Conservation (phyloP, 2,888 invertebrate species). For the Coelinius sp. region DNA sequence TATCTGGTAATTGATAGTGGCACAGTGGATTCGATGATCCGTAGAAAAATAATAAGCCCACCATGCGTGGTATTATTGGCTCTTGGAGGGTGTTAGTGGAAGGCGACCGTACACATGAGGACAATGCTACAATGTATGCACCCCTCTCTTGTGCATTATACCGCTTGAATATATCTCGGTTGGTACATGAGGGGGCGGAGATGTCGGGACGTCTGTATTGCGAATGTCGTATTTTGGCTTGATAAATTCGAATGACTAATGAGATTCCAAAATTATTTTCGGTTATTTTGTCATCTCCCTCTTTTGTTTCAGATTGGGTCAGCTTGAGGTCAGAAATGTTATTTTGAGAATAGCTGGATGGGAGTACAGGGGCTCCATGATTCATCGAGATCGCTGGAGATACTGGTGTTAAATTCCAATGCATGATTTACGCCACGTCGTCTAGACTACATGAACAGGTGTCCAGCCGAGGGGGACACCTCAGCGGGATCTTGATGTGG, state of each 20-base stretch:
- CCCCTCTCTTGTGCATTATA: conserved; percentile 51
- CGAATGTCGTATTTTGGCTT: background rate
- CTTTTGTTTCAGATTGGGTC: no score
- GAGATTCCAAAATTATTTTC: background rate
- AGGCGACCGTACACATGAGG: conserved; percentile 23
- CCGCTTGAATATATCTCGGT: conserved; percentile 16
- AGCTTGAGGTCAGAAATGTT: background rate
- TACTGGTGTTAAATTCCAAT: background rate
- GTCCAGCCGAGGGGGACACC: background rate
- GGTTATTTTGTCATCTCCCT: no score
- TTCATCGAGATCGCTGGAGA: background rate
- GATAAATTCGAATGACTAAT: conserved; percentile 23
- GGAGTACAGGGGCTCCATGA: background rate
- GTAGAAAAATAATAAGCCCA: conserved; percentile 69
- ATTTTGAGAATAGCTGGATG: background rate
- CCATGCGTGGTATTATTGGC: conserved; percentile 60
- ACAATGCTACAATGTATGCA: conserved; percentile 65
- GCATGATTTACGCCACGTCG: background rate
- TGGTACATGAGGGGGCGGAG: background rate
- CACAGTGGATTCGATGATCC: conserved; percentile 69
- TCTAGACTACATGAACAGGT: background rate
- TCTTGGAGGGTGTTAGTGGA: conserved; percentile 56
- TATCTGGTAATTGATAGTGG: conserved; percentile 70
- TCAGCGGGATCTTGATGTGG: no score
- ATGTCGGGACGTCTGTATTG: conserved; percentile 28